A percentile compares a stretch with the other conserved stretches of the same genome.
phyloP scores from a whole-genome alignment of 1,140 invertebrate genomes.

The Teleopsis dalmanni region DNA sequence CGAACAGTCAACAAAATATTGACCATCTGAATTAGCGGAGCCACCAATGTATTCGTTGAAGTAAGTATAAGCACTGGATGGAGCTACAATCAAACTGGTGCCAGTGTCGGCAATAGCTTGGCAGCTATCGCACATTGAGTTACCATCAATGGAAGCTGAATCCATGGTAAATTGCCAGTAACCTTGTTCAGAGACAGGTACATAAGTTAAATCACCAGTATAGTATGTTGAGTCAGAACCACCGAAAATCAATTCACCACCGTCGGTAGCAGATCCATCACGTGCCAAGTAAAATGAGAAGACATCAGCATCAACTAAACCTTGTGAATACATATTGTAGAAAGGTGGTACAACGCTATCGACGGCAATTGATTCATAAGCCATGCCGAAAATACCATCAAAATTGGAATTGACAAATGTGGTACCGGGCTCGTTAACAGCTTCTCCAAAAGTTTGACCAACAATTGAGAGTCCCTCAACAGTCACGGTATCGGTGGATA shows the following conservation, averaged over 20 bases:
- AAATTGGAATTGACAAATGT: slow-evolving; percentile 89
- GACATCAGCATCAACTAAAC: slow-evolving; percentile 63
- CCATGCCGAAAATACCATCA: slow-evolving; percentile 94
- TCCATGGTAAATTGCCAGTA: slow-evolving; percentile 43
- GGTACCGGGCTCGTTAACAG: slow-evolving; percentile 78
- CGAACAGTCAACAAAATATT: slow-evolving; percentile 4
- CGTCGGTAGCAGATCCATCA: slow-evolving; percentile 51
- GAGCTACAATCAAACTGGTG: slow-evolving; percentile 65
- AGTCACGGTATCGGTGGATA: slow-evolving; percentile 78
- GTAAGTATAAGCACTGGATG: slow-evolving; percentile 23
- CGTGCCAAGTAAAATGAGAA: slow-evolving; percentile 86
- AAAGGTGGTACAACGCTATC: slow-evolving; percentile 88
- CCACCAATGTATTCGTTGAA: background rate
- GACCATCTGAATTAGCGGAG: background rate
- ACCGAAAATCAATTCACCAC: slow-evolving; percentile 33
- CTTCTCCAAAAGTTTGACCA: slow-evolving; percentile 93
- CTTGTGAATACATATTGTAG: slow-evolving; percentile 85
- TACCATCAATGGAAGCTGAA: slow-evolving; percentile 17
- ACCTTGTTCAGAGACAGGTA: slow-evolving; percentile 29
- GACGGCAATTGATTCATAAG: slow-evolving; percentile 77
- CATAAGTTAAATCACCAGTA: slow-evolving; percentile 26
- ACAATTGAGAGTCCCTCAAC: slow-evolving; percentile 60
- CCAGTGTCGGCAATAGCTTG: slow-evolving; percentile 70
- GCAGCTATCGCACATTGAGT: slow-evolving; percentile 46
- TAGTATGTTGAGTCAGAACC: slow-evolving; percentile 29